A percentile compares a stretch with the other conserved stretches of the same genome.
Evolutionary conservation across 2,113 vertebrate genomes (phyloP).

Genomic region (Lampris incognitus): DNA sequence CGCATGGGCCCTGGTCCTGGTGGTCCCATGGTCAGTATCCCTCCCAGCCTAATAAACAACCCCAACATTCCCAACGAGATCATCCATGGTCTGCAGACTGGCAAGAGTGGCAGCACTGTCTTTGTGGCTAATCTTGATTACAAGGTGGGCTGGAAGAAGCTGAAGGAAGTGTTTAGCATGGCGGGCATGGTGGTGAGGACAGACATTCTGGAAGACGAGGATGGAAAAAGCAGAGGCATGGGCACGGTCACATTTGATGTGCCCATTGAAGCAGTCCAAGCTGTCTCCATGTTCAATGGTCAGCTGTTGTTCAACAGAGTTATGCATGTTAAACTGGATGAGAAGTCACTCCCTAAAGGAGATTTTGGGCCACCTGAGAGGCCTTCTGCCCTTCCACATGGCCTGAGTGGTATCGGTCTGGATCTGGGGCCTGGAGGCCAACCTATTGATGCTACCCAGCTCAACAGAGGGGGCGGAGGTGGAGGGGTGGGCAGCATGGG

Average conservation of each 20-base stretch:
- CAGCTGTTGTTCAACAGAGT: slow-evolving; percentile 95
- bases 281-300: slow-evolving; percentile 98
- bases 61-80: slow-evolving; percentile 97
- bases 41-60: slow-evolving; percentile 95
- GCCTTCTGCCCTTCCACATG: slow-evolving; percentile 92
- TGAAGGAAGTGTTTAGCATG: slow-evolving; percentile 98
- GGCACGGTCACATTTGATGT: slow-evolving; percentile 96
- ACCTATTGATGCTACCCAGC: slow-evolving; percentile 93
- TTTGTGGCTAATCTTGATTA: slow-evolving; percentile 98
- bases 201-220: slow-evolving; percentile 96
- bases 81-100: slow-evolving; percentile 95
- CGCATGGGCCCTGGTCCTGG: slow-evolving; percentile 83
- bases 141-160: slow-evolving; percentile 98
- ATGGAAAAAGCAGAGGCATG: slow-evolving; percentile 96
- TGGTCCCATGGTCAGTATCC: slow-evolving; percentile 89
- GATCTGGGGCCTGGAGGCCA: slow-evolving; percentile 96
- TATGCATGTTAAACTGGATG: slow-evolving; percentile 99
- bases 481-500: slow-evolving; percentile 91
- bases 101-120: slow-evolving; percentile 93
- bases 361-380: slow-evolving; percentile 93
- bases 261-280: slow-evolving; percentile 96
- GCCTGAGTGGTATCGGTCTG: slow-evolving; percentile 95
- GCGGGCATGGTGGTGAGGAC: slow-evolving; percentile 91
- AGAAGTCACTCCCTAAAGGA: slow-evolving; percentile 94
- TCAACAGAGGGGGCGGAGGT: slow-evolving; percentile 87